Percentiles rank a stretch among this genome's conserved stretches.
These are phyloP conservation scores for Mermis nigrescens DNA, from an alignment of 2,888 invertebrate species.

Conservation along the genomic window DNA sequence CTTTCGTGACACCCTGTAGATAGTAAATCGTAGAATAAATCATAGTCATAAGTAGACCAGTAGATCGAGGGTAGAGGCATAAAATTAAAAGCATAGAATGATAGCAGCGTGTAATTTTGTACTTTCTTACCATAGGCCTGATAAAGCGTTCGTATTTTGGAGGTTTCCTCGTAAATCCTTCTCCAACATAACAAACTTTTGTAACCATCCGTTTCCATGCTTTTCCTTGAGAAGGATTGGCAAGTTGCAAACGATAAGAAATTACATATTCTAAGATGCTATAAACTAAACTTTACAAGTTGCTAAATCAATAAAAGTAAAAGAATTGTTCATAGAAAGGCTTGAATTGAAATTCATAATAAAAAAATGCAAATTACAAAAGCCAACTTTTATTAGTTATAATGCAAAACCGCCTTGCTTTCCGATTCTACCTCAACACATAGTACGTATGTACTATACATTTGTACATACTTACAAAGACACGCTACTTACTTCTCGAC, in stretches of 20 bases:
- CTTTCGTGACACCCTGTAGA: too few species aligned
- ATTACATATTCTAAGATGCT: neutral
- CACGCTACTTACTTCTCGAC: slow-evolving; percentile 44
- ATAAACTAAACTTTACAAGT: neutral
- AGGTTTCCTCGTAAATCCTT: slow-evolving; percentile 92
- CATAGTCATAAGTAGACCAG: neutral
- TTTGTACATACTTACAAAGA: neutral
- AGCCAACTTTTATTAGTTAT: too few species aligned
- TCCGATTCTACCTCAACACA: too few species aligned
- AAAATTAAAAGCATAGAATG: neutral
- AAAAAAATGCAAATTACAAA: too few species aligned
- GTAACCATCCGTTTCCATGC: slow-evolving; percentile 99
- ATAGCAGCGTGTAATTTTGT: neutral
- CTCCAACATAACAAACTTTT: slow-evolving; percentile 90
- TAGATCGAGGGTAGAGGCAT: neutral
- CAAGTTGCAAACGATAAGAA: neutral
- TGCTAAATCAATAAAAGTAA: neutral
- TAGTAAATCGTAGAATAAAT: too few species aligned
- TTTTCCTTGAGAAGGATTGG: slow-evolving; percentile 41
- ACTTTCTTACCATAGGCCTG: slow-evolving; percentile 62
- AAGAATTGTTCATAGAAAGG: neutral
- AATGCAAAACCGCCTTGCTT: too few species aligned
- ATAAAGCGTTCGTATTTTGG: slow-evolving; percentile 98
- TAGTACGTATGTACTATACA: too few species aligned
- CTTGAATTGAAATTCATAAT: neutral